Evolutionary conservation across 2,888 invertebrate genomes (phyloP).

Genomic region (Eugnorisma glareosa): DNA sequence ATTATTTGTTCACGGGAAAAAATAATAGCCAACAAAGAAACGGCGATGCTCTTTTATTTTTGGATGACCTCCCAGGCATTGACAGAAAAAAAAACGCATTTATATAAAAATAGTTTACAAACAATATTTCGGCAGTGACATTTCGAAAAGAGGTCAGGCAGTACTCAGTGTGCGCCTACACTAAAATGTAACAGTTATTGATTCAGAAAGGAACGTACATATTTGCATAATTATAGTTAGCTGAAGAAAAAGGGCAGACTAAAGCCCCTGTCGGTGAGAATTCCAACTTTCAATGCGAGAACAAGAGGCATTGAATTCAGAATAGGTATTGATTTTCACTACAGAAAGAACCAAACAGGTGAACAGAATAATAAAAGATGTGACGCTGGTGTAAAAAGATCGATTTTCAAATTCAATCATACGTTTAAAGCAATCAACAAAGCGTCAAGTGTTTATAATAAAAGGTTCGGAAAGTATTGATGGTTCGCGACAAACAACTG

Average conservation of each 20-base stretch:
- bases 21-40: neutral
- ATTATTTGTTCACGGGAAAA: conserved; percentile 10
- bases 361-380: conserved; percentile 14
- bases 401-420: conserved; percentile 27
- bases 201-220: conserved; percentile 8
- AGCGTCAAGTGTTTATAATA: conserved; percentile 62
- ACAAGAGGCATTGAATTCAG: conserved; percentile 32
- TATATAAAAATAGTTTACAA: conserved; percentile 35
- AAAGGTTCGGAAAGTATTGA: conserved; percentile 56
- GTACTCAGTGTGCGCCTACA: neutral
- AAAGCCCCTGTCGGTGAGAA: conserved; percentile 13
- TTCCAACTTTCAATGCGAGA: conserved; percentile 18
- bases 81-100: conserved; percentile 41
- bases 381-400: conserved; percentile 6
- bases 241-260: conserved; percentile 21
- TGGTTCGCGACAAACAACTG: conserved; percentile 57
- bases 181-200: conserved; percentile 14
- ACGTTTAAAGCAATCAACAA: conserved; percentile 54
- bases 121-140: conserved; percentile 31
- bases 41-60: conserved; percentile 36
- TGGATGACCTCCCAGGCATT: conserved; percentile 44
- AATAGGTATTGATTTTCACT: conserved; percentile 54
- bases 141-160: conserved; percentile 44
- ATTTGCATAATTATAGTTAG: conserved; percentile 31
- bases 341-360: conserved; percentile 17